Percentiles rank a stretch among this genome's conserved stretches.
These are phyloP conservation scores for Campoletis raptor DNA, from an alignment of 2,888 invertebrate species.

Conservation along the genomic window DNA sequence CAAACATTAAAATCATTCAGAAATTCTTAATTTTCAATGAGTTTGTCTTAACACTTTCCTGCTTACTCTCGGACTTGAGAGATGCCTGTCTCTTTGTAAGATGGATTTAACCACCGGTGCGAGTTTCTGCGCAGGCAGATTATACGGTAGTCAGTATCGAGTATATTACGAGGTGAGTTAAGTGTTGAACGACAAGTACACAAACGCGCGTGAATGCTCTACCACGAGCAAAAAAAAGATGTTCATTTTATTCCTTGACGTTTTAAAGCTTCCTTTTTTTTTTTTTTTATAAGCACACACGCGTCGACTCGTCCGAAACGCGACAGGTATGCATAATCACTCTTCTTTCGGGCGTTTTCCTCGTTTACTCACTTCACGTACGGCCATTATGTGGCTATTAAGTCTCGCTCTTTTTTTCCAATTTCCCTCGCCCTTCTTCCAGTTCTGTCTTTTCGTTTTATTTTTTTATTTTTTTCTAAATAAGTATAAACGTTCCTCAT, in stretches of 20 bases:
- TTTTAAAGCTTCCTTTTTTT: slow-evolving; percentile 12
- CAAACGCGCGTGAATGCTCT: slow-evolving; percentile 14
- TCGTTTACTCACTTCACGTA: slow-evolving; percentile 7
- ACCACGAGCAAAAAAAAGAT: slow-evolving; percentile 3
- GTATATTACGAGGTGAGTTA: slow-evolving; percentile 46
- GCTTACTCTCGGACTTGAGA: slow-evolving; percentile 12
- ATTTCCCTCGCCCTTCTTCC: neutral
- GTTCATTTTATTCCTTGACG: slow-evolving; percentile 8
- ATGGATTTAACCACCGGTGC: slow-evolving; percentile 41
- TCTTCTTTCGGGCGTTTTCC: slow-evolving; percentile 43
- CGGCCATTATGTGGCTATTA: neutral
- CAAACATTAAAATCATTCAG: neutral
- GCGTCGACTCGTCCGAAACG: slow-evolving; percentile 14
- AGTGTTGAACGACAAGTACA: slow-evolving; percentile 41
- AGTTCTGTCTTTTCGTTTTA: neutral
- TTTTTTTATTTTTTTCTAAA: neutral
- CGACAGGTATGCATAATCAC: slow-evolving; percentile 32
- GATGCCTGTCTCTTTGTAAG: neutral
- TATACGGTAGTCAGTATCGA: slow-evolving; percentile 38
- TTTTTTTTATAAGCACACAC: slow-evolving; percentile 32
- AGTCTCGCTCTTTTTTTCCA: neutral
- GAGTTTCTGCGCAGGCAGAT: slow-evolving; percentile 30
- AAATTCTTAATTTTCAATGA: neutral
- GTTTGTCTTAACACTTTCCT: neutral
- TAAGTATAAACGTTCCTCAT: neutral